These are phyloP conservation scores for Halocaridina rubra DNA, from an alignment of 2,888 invertebrate genomes.

Conservation along the genomic window DNA sequence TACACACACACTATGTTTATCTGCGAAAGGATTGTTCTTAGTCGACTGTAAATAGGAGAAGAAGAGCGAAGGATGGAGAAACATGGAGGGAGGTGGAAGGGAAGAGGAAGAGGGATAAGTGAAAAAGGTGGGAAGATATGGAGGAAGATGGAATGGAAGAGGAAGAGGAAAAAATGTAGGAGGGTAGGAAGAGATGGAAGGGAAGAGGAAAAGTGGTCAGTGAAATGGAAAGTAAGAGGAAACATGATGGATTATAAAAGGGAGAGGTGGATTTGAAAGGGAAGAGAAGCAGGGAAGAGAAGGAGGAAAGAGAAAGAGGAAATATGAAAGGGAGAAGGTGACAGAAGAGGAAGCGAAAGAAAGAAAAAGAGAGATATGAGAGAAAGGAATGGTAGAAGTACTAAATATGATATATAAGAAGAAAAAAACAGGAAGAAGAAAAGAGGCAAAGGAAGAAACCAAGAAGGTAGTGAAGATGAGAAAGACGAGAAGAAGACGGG, in stretches of 20 bases:
- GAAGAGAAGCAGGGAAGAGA: too few relatives aligned
- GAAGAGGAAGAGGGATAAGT: background rate
- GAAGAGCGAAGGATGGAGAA: too few relatives aligned
- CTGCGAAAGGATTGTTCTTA: background rate
- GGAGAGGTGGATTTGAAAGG: background rate
- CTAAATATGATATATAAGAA: background rate
- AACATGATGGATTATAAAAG: background rate
- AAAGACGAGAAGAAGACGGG: background rate
- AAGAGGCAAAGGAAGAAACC: too few relatives aligned
- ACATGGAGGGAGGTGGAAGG: background rate
- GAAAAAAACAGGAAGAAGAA: background rate
- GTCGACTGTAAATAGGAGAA: background rate
- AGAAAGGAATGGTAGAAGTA: too few relatives aligned
- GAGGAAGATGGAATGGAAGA: too few relatives aligned
- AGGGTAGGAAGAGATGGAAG: too few relatives aligned
- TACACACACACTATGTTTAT: conserved; percentile 31
- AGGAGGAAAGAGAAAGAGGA: background rate
- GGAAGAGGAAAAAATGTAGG: background rate
- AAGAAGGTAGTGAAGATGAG: background rate
- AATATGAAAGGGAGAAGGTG: background rate
- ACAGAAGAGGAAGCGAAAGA: background rate
- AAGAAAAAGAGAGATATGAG: background rate
- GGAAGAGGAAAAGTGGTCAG: background rate
- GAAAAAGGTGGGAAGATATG: too few relatives aligned
- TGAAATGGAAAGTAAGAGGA: too few relatives aligned